Base-by-base conservation (phyloP, 2,888 invertebrate species). In the Rhodophaea formosa region DNA sequence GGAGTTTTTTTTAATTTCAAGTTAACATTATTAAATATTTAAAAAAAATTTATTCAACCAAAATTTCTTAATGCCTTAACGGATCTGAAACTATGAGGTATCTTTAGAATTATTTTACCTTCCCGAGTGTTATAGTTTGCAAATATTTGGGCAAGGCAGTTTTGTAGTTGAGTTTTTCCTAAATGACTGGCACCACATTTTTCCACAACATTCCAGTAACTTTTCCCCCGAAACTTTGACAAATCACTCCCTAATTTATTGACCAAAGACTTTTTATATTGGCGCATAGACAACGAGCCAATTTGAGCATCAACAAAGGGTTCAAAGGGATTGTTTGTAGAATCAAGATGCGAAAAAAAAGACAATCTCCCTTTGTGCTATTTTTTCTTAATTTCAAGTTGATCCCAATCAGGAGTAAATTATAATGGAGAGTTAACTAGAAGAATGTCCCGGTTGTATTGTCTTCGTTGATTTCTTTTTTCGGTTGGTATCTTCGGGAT, bases 381-480 rank as follows among this genome's bases (percentile, higher is more conserved):
- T 88, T 89, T 90, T 89, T 89, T 91, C 88, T 90, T 91, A 89
- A 90, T 91, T 91, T 87, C 83, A 75, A 84, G 76, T 86, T 88
- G 90, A 91, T 91, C 87, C 79, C 88, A 89, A 91, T 91, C 90
- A 87, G 82, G 80, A 84, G 86, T 88, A 89, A 89, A 89, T 90
- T 89, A 88, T 89, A 90, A 89, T 86, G 86, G 88, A 76, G 82
- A 86, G 83, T 88, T 86, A 86, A 84, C 86, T 88, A 84, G 82
- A 82, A 81, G 86, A 86, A 86, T 86, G 86, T 79, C 82, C 80
- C 77, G 16, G 51, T 69, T 72, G 87, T 89, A 85, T 88, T 89
- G 88, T 89, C 79, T 80, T 71, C 72, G 70, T 68, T 77, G 74
- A 76, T 82, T 81, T 80, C 81, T 80, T 80, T 72, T 69, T 66